Percentiles rank a stretch among this genome's conserved stretches.
Conservation (phyloP, 2,113 vertebrate species). For the Crocuta crocuta region DNA sequence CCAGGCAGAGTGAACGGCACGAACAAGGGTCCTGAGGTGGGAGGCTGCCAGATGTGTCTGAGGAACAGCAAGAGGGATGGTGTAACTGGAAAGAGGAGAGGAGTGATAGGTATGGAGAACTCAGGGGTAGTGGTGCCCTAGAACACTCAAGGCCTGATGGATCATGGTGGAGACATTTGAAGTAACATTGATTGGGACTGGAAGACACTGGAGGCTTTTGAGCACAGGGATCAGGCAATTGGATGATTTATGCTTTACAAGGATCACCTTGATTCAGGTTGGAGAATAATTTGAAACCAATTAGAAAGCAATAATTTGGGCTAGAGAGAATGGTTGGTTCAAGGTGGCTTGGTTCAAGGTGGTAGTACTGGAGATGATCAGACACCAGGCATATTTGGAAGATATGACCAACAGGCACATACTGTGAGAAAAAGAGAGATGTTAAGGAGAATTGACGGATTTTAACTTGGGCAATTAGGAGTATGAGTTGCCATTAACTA, state of each 20-base stretch:
- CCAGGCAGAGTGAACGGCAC: background rate
- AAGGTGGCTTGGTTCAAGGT: background rate
- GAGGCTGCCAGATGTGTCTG: background rate
- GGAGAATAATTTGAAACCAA: background rate
- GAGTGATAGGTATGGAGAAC: background rate
- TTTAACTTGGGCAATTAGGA: background rate
- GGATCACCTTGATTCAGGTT: background rate
- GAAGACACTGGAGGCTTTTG: background rate
- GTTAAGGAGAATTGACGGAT: background rate
- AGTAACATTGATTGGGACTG: background rate
- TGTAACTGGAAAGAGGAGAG: background rate
- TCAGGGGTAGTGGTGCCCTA: fast-evolving
- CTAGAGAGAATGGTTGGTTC: no score
- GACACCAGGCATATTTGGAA: background rate
- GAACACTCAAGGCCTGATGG: background rate
- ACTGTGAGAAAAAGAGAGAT: background rate
- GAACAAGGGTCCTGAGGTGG: background rate
- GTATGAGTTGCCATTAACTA: background rate
- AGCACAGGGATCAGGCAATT: background rate
- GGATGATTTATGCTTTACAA: background rate
- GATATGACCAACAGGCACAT: background rate
- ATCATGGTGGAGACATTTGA: background rate
- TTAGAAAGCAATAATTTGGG: background rate
- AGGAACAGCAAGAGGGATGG: background rate
- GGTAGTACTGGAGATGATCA: background rate